Evolutionary conservation across 2,888 invertebrate genomes (phyloP), one percentile per base, ranked within the genome.

Genomic region (Brenthis ino): DNA sequence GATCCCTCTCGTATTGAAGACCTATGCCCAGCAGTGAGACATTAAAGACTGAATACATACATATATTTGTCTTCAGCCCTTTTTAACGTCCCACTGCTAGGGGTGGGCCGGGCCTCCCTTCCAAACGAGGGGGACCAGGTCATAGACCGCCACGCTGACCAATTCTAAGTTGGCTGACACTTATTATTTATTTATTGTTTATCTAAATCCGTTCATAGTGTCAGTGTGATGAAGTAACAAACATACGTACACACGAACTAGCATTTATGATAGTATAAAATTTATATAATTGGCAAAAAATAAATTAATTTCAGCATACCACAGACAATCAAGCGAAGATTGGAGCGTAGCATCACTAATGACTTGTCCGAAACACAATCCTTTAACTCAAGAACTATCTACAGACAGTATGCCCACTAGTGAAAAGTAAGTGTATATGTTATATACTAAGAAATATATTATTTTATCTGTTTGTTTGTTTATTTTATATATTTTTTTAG

Each of bases 311-410:
- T 3, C 82, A 88, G 90, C 77, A 0, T 89, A 86, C 80, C 89
- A 88, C 56, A 85, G 91, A 75, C 90, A 89, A 75, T 70, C 87
- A 0, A 89, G 89, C 63, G 93, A 95, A 76, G 95, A 95, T 16
- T 96, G 96, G 96, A 95, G 95, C 80, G 95, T 96, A 53, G 95
- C 95, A 79, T 96, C 96, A 65, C 94, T 96, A 12, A 95, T 96
- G 94, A 95, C 94, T 77, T 96, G 96, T 79, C 95, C 96, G 0
- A 95, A 95, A 80, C 94, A 94, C 80, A 94, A 91, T 72, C 89
- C 89, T 0, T 69, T 84, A 2, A 71, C 82, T 0, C 81, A 82
- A n/a, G 78, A 78, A 0, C 68, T 83, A 3, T 76, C 84, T 2
- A 82, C 86, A 0, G 93, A 92, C 78, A 89, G 90, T 0, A 77